These are phyloP conservation scores for Zeugodacus cucurbitae DNA, from an alignment of 1,140 invertebrate genomes.

Conservation along the genomic window DNA sequence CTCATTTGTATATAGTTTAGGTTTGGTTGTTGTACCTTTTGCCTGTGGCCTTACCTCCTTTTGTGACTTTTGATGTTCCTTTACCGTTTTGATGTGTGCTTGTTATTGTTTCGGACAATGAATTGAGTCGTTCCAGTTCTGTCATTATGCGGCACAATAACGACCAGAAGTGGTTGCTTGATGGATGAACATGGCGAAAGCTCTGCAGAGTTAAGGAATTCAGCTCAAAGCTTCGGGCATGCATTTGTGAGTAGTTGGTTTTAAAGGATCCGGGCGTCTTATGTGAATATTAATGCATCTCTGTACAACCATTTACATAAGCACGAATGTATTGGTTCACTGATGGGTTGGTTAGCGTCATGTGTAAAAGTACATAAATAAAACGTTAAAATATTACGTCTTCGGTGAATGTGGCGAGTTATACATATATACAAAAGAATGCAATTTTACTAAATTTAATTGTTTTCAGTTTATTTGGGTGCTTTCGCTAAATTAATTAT, in stretches of 20 bases:
- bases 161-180: neutral
- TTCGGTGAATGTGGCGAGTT: neutral
- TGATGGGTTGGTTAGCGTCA: neutral
- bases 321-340: neutral
- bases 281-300: neutral
- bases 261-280: neutral
- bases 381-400: neutral
- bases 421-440: neutral
- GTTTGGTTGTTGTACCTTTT: neutral
- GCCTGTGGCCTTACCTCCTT: neutral
- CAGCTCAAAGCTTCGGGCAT: neutral
- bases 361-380: neutral
- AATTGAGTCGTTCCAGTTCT: constrained; percentile 27
- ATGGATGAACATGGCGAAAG: neutral
- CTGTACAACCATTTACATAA: neutral
- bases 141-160: constrained; percentile 27
- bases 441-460: no score
- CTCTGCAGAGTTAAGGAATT: neutral
- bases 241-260: neutral
- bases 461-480: no score
- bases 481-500: no score
- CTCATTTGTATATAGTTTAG: neutral
- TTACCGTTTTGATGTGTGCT: neutral
- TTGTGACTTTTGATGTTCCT: neutral
- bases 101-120: constrained; percentile 19